Evolutionary conservation across 2,888 invertebrate species (phyloP), one percentile per base, ranked within the genome.

Genomic region (Pristionchus mayeri): DNA sequence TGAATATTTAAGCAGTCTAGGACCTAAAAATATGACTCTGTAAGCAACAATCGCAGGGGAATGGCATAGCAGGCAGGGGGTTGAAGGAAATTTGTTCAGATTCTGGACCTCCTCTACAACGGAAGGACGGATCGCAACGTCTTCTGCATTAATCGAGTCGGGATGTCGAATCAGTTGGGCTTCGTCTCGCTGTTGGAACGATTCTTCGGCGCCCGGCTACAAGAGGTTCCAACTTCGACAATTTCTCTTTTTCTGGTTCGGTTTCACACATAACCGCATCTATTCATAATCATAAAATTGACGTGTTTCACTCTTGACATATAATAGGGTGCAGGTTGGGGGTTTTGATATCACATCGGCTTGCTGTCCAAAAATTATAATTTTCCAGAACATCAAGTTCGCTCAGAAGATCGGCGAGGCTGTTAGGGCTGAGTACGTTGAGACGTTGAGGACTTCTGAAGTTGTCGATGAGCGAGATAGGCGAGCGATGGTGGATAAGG

Each of bases 81-180:
- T n/a, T n/a, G n/a, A n/a, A n/a, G n/a, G n/a, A n/a, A n/a, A n/a
- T n/a, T n/a, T 63, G 13, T 21, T 63, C 40, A 71, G 71, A 71
- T 71, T 44, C 71, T 71, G n/a, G 71, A 71, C 3, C 40, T 71
- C 0, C 71, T 71, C 71, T 71, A 71, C 71, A 71, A 71, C 40
- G 40, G 71, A 0, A 30, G 9, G 9, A n/a, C 71, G 24, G 71
- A 71, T 24, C 40, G 71, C n/a, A 71, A 71, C 40, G n/a, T 24
- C 13, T 71, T 71, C 71, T 71, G 71, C 71, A 21, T 71, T 7
- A 71, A 44, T 21, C 71, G 71, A 24, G 71, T 71, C 7, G 71
- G 71, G 16, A 71, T 71, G 71, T 37, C 71, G n/a, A 71, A 71
- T 44, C 37, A 37, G 30, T 40, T 71, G 2, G 71, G 71, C 9